Percentiles rank a stretch among this genome's conserved stretches.
These are phyloP conservation scores for Lipophrys pholis DNA, from an alignment of 2,113 vertebrate species.

Conservation along the genomic window DNA sequence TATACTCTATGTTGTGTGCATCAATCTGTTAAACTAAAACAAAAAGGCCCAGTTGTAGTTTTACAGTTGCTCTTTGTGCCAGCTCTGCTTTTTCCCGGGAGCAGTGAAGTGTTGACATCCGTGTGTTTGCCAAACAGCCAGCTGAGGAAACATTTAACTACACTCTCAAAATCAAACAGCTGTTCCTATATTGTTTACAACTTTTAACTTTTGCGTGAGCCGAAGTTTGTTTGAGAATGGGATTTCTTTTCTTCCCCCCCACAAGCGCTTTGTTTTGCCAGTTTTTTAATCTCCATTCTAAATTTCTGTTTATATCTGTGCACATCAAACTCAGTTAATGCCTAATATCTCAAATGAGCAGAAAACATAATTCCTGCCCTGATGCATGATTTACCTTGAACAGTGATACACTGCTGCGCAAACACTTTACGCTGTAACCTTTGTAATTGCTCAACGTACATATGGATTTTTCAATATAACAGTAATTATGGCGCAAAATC, in stretches of 20 bases:
- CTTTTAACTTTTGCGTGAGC: not conserved
- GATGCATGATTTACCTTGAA: slow-evolving; percentile 33
- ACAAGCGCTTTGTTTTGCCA: slow-evolving; percentile 6
- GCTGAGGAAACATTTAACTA: not conserved
- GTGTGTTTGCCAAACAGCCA: not conserved
- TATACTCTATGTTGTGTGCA: not conserved
- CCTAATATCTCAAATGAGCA: slow-evolving; percentile 43
- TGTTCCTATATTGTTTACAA: not conserved
- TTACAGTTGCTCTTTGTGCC: not conserved
- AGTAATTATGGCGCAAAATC: slow-evolving; percentile 70
- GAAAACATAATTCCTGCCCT: slow-evolving; percentile 17
- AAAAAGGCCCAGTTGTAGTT: not conserved
- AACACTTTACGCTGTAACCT: slow-evolving; percentile 41
- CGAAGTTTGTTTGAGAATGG: not conserved
- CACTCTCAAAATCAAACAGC: not conserved
- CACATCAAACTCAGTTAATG: slow-evolving; percentile 31
- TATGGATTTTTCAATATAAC: slow-evolving; percentile 76
- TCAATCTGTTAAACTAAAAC: not conserved
- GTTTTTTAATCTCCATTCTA: slow-evolving; percentile 45
- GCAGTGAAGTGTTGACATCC: not conserved
- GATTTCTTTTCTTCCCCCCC: not conserved
- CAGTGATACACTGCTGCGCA: slow-evolving; percentile 20
- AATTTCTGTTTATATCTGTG: not conserved
- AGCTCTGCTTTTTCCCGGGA: not conserved
- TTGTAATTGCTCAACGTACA: slow-evolving; percentile 58